Evolutionary conservation across 2,888 invertebrate genomes (phyloP).

Genomic region (Galeopsomyia nigrocyanea): DNA sequence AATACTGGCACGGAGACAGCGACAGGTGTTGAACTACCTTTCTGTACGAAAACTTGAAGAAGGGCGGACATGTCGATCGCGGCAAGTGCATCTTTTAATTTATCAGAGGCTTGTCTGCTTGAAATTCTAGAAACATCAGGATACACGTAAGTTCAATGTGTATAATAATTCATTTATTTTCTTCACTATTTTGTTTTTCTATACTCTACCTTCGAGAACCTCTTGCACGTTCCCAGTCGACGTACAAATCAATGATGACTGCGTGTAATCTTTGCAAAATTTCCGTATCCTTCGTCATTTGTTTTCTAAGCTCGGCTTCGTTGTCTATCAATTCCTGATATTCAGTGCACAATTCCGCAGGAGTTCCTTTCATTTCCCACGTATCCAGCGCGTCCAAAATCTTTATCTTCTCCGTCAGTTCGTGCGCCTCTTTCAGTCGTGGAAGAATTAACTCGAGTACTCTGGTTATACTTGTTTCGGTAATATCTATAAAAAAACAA

Average conservation of each 20-base stretch:
- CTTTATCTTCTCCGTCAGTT: conserved; percentile 58
- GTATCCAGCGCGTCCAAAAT: conserved; percentile 62
- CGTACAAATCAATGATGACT: conserved; percentile 62
- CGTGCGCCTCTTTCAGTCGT: conserved; percentile 55
- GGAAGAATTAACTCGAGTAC: conserved; percentile 63
- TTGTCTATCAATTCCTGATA: conserved; percentile 61
- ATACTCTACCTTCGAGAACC: conserved; percentile 60
- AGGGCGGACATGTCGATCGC: conserved; percentile 58
- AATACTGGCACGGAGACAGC: conserved; percentile 42
- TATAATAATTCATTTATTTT: conserved; percentile 15
- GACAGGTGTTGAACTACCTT: conserved; percentile 46
- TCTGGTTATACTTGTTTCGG: conserved; percentile 59
- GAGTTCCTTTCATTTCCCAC: conserved; percentile 62
- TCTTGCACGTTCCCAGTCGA: conserved; percentile 66
- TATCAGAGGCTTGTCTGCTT: conserved; percentile 59
- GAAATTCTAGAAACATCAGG: conserved; percentile 55
- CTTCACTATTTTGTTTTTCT: not conserved
- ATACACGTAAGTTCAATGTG: not conserved
- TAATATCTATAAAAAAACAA: conserved; percentile 45
- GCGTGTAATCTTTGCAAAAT: conserved; percentile 59
- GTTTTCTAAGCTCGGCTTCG: conserved; percentile 55
- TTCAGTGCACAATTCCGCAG: conserved; percentile 58
- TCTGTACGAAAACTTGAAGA: conserved; percentile 57
- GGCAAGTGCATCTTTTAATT: conserved; percentile 58
- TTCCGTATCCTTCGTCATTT: conserved; percentile 57